Evolutionary conservation across 2,797 vertebrate species (phyloP).

Genomic region (Oryzias sinensis): DNA sequence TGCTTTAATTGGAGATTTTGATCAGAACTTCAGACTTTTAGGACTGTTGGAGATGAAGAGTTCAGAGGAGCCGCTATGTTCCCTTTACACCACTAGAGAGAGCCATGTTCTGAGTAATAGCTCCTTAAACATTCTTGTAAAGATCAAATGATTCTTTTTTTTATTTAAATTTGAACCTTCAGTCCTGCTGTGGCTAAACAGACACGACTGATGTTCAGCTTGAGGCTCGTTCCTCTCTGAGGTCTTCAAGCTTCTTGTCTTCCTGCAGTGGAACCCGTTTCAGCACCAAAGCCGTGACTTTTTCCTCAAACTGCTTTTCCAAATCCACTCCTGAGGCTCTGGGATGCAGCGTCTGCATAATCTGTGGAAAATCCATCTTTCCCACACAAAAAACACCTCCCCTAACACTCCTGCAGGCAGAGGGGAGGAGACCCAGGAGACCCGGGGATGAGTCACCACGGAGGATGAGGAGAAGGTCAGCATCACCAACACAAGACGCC

Average conservation of each 20-base stretch:
- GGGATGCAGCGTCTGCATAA: conserved; percentile 26
- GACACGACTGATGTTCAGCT: no score
- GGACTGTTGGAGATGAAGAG: no score
- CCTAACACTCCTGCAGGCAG: conserved; percentile 1
- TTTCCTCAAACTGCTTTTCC: conserved; percentile 15
- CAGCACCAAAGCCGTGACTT: neutral
- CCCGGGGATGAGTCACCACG: conserved; percentile 41
- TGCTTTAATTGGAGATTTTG: no score
- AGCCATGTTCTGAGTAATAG: neutral
- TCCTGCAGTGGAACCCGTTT: no score
- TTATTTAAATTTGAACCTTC: no score
- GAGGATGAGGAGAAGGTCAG: conserved; percentile 16
- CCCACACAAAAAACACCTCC: conserved; percentile 31
- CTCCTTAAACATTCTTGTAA: neutral
- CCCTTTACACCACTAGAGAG: conserved; percentile 19
- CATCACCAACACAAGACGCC: conserved; percentile 2
- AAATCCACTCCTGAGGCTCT: conserved; percentile 3
- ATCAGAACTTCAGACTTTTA: no score
- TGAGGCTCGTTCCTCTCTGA: no score
- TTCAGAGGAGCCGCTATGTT: neutral
- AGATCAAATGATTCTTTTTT: no score
- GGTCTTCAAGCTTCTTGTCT: no score
- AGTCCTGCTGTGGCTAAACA: no score
- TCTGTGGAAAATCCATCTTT: conserved; percentile 17
- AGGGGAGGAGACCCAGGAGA: conserved; percentile 11